Evolutionary conservation across 2,797 vertebrate genomes (phyloP).

Genomic region (Bovichtus variegatus): DNA sequence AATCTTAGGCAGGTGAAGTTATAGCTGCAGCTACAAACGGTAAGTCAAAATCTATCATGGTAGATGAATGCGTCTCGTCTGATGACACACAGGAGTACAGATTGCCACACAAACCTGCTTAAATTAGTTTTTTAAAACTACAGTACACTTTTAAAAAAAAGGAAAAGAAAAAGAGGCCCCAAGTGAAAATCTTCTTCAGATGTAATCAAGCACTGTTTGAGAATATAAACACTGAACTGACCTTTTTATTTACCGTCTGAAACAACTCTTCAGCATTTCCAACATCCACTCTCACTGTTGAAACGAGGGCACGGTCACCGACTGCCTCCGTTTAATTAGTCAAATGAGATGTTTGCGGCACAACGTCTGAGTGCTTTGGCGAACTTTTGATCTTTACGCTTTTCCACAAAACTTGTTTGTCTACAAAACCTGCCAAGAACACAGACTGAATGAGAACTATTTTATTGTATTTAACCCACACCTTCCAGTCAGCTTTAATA

Average conservation of each 20-base stretch:
- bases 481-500: neutral
- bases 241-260: neutral
- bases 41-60: neutral
- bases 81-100: neutral
- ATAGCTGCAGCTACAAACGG: neutral
- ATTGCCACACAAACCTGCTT: neutral
- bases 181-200: neutral
- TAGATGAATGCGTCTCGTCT: neutral
- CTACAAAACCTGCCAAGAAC: neutral
- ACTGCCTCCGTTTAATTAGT: neutral
- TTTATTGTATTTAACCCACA: neutral
- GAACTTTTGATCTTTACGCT: constrained; percentile 4
- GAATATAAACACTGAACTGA: constrained; percentile 1
- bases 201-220: too few relatives aligned
- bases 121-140: neutral
- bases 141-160: neutral
- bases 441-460: neutral
- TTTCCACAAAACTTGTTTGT: constrained; percentile 5
- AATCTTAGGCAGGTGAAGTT: neutral
- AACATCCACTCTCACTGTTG: neutral
- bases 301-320: neutral
- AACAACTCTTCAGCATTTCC: neutral
- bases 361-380: neutral
- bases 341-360: neutral
- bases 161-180: neutral